phyloP scores from a whole-genome alignment of 2,888 invertebrate genomes.

The Callyntrura sp. region DNA sequence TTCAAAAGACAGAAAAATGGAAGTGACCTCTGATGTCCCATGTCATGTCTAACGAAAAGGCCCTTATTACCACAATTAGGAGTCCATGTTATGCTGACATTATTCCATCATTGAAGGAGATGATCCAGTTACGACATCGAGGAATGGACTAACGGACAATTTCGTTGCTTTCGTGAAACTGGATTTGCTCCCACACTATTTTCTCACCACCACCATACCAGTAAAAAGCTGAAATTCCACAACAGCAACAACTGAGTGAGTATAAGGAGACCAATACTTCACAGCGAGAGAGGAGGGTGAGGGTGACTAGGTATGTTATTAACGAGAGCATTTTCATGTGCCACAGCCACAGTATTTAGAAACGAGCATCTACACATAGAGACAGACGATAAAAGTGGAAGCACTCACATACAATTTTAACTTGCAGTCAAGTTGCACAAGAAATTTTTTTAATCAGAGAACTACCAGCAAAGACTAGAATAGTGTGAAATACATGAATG shows the following conservation, averaged over 20 bases:
- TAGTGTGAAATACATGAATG: background rate
- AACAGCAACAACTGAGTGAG: slow-evolving; percentile 21
- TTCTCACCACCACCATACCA: background rate
- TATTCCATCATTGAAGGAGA: too few relatives aligned
- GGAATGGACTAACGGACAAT: slow-evolving; percentile 3
- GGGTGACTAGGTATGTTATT: slow-evolving; percentile 29
- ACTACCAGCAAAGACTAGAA: slow-evolving; percentile 16
- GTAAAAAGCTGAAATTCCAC: too few relatives aligned
- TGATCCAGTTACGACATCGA: too few relatives aligned
- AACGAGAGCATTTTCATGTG: slow-evolving; percentile 15
- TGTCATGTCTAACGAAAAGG: too few relatives aligned
- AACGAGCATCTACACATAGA: too few relatives aligned
- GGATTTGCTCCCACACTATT: background rate
- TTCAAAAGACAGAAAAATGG: too few relatives aligned
- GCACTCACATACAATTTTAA: slow-evolving; percentile 23
- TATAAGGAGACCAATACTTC: background rate
- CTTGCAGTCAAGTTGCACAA: slow-evolving; percentile 21
- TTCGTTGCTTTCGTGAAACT: background rate
- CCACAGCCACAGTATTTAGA: background rate
- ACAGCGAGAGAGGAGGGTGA: too few relatives aligned
- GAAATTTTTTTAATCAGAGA: slow-evolving; percentile 42
- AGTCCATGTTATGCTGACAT: too few relatives aligned
- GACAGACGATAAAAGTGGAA: background rate
- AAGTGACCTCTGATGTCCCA: too few relatives aligned
- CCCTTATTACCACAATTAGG: too few relatives aligned